phyloP scores from a whole-genome alignment of 2,888 invertebrate genomes.

The Monochamus alternatus region DNA sequence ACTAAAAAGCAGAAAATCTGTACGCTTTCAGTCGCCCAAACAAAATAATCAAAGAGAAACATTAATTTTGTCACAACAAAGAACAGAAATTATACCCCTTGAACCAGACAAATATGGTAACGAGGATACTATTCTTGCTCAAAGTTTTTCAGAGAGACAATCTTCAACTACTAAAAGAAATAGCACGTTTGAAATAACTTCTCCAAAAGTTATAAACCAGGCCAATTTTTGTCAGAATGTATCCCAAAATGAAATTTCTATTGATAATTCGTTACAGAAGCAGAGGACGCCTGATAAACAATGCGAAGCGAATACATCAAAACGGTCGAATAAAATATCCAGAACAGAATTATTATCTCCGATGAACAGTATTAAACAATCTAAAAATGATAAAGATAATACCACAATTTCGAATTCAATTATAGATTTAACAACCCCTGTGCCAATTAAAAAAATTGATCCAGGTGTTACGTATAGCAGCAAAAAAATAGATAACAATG shows the following conservation, averaged over 20 bases:
- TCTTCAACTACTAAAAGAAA: neutral
- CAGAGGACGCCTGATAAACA: neutral
- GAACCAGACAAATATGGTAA: neutral
- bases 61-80: slow-evolving; percentile 3
- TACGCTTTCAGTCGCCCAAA: neutral
- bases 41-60: slow-evolving; percentile 22
- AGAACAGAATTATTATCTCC: slow-evolving; percentile 3
- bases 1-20: slow-evolving; percentile 15
- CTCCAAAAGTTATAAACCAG: neutral
- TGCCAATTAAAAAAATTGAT: neutral
- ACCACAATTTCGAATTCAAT: neutral
- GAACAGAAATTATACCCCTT: neutral
- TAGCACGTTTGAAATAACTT: slow-evolving; percentile 1
- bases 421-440: neutral
- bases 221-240: neutral
- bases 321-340: neutral
- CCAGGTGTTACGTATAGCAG: neutral
- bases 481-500: neutral
- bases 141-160: neutral
- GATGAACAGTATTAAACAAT: neutral
- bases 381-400: neutral
- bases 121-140: neutral
- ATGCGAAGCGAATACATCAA: neutral
- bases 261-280: neutral
- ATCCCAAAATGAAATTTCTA: neutral